Conservation (phyloP, 2,797 vertebrate genomes). For the Ambastaia sidthimunki region DNA sequence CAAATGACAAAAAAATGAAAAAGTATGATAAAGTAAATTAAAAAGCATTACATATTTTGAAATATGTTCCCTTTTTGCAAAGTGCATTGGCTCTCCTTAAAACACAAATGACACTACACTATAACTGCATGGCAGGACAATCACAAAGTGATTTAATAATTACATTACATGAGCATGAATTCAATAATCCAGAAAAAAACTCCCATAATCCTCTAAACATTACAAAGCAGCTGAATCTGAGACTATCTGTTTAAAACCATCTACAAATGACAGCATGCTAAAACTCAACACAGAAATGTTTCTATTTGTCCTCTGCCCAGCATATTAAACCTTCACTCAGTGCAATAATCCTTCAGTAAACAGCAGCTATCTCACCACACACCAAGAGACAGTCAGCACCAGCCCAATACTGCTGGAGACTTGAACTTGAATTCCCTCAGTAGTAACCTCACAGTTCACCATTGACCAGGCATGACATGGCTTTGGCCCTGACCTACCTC, state of each 20-base stretch:
- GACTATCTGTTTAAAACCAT: not conserved
- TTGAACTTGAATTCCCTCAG: constrained; percentile 75
- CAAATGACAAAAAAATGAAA: no score
- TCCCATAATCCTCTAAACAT: constrained; percentile 1
- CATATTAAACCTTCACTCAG: no score
- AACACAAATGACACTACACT: not conserved
- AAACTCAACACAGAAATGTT: not conserved
- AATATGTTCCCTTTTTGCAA: not conserved
- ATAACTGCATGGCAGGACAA: not conserved
- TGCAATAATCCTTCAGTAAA: constrained; percentile 1
- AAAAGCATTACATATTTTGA: no score
- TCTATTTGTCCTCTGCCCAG: not conserved
- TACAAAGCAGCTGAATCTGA: constrained; percentile 9
- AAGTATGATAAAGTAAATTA: no score
- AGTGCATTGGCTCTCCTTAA: not conserved
- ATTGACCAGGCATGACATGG: constrained; percentile 66
- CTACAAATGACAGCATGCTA: not conserved
- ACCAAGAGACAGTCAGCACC: constrained; percentile 23
- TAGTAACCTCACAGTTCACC: constrained; percentile 41
- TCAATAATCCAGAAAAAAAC: not conserved
- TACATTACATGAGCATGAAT: constrained; percentile 7
- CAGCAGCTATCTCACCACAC: not conserved
- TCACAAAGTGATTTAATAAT: not conserved
- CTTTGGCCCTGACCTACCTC: constrained; percentile 80
- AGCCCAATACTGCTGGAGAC: constrained; percentile 48